Conservation (phyloP, 2,888 invertebrate species). For the Brassicogethes aeneus region DNA sequence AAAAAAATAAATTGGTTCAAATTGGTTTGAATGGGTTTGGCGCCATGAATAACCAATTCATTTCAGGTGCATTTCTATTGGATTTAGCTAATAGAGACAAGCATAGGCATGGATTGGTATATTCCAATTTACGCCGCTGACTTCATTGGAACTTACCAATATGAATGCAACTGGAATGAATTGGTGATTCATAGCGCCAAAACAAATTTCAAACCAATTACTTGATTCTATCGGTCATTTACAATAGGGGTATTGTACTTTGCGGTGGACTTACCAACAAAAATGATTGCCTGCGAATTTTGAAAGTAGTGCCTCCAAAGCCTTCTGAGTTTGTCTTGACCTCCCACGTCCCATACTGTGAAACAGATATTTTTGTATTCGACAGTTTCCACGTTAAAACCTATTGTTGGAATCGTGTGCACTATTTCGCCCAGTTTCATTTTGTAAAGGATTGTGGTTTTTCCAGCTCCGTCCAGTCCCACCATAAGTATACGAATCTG, state of each 20-base stretch:
- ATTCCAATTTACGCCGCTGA: too few relatives aligned
- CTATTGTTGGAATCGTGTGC: conserved; percentile 94
- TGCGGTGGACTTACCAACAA: conserved; percentile 52
- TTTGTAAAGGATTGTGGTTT: conserved; percentile 93
- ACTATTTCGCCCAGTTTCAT: conserved; percentile 92
- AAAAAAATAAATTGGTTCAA: too few relatives aligned
- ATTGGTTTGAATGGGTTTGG: too few relatives aligned
- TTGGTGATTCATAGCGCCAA: too few relatives aligned
- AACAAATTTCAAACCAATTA: not conserved
- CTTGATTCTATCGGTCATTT: too few relatives aligned
- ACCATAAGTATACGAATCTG: conserved; percentile 42
- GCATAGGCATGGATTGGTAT: too few relatives aligned
- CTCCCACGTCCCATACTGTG: conserved; percentile 97
- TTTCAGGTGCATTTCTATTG: too few relatives aligned
- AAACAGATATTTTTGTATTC: conserved; percentile 97
- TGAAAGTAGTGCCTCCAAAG: conserved; percentile 97
- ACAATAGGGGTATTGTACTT: too few relatives aligned
- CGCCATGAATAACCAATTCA: too few relatives aligned
- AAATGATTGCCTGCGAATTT: conserved; percentile 90
- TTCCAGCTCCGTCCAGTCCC: conserved; percentile 92
- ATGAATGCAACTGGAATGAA: too few relatives aligned
- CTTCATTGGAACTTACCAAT: too few relatives aligned
- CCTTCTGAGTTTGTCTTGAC: conserved; percentile 92
- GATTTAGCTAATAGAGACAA: too few relatives aligned
- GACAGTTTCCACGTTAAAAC: conserved; percentile 96